Evolutionary conservation across 2,888 invertebrate genomes (phyloP).

Genomic region (Cotesia congregata): DNA sequence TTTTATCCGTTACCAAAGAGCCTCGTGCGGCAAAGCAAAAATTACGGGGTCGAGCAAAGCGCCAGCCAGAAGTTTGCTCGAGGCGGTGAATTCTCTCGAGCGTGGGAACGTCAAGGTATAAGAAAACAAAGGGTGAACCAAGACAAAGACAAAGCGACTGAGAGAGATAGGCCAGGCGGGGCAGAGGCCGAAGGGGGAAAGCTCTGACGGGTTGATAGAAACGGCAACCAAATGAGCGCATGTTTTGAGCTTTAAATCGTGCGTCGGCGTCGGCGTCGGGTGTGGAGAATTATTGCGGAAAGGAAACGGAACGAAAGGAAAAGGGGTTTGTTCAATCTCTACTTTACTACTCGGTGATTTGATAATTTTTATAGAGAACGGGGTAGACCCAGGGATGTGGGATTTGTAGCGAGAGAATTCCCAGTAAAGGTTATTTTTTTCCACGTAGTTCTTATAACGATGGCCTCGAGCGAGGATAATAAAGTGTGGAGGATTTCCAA

Average conservation of each 20-base stretch:
- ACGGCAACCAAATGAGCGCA: constrained; percentile 26
- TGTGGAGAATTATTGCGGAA: too few relatives aligned
- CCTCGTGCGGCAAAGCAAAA: constrained; percentile 40
- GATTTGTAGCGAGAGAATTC: background rate
- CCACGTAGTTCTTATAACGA: constrained; percentile 55
- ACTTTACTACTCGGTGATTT: too few relatives aligned
- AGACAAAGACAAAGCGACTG: background rate
- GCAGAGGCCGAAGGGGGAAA: background rate
- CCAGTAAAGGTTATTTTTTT: constrained; percentile 42
- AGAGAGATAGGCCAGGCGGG: background rate
- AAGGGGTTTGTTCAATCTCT: constrained; percentile 47
- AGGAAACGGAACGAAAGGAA: constrained; percentile 33
- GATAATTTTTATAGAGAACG: too few relatives aligned
- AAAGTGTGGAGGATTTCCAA: constrained; percentile 57
- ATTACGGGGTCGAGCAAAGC: constrained; percentile 36
- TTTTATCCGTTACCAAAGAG: constrained; percentile 39
- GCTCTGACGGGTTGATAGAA: constrained; percentile 20
- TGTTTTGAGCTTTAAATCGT: constrained; percentile 33
- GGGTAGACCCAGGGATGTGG: background rate
- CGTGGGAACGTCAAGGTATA: constrained; percentile 40
- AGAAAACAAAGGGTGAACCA: constrained; percentile 28
- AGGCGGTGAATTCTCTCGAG: constrained; percentile 37
- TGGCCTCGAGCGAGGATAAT: constrained; percentile 58
- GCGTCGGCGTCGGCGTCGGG: constrained; percentile 14
- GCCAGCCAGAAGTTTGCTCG: constrained; percentile 26